These are phyloP conservation scores for Amazona ochrocephala DNA, from an alignment of 2,797 vertebrate genomes.

Conservation along the genomic window DNA sequence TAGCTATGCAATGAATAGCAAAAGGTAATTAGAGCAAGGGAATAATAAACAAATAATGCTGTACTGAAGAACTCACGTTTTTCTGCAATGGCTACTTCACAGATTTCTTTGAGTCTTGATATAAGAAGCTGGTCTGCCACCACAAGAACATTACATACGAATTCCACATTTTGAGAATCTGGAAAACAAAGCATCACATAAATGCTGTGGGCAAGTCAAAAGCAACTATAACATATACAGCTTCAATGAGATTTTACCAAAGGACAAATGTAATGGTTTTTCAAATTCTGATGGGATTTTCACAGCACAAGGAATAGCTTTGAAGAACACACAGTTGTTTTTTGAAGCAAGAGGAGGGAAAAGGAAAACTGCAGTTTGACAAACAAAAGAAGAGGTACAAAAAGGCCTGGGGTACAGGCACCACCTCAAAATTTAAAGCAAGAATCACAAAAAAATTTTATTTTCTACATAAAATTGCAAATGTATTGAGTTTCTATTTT, in stretches of 20 bases:
- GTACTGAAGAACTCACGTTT: slow-evolving; percentile 82
- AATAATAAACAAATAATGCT: background rate
- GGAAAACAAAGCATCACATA: background rate
- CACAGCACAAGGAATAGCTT: background rate
- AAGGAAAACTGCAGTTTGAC: background rate
- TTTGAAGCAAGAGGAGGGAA: background rate
- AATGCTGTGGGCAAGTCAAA: background rate
- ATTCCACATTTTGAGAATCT: slow-evolving; percentile 93
- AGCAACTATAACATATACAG: background rate
- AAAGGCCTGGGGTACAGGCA: background rate
- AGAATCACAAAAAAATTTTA: background rate
- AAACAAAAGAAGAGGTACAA: background rate
- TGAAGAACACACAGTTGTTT: background rate
- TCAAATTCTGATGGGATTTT: background rate
- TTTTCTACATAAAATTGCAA: background rate
- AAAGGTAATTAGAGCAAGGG: background rate
- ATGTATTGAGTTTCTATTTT: background rate
- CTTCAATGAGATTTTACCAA: background rate
- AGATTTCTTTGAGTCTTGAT: slow-evolving; percentile 93
- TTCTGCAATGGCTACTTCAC: slow-evolving; percentile 94
- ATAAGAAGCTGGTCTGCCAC: slow-evolving; percentile 96
- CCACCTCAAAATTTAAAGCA: background rate
- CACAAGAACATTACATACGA: slow-evolving; percentile 91
- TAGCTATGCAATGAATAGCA: background rate
- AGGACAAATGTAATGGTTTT: background rate